Evolutionary conservation across 2,888 invertebrate genomes (phyloP).

Genomic region (Lithophane leautieri): DNA sequence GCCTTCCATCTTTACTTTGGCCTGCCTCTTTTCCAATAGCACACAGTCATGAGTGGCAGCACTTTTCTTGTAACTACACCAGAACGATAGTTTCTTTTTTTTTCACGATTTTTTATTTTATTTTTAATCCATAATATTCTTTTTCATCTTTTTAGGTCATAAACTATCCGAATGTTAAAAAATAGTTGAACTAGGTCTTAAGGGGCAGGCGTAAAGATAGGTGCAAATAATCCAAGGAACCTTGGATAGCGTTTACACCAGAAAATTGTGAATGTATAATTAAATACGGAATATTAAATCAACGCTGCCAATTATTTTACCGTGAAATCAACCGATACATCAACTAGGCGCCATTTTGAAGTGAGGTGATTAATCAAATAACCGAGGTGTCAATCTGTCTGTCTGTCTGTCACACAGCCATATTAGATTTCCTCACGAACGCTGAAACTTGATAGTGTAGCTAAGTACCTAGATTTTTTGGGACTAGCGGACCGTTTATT

Average conservation of each 20-base stretch:
- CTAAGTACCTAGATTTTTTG: conserved; percentile 31
- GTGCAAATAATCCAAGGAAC: neutral
- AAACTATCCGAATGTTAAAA: too few relatives aligned
- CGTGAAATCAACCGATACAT: conserved; percentile 14
- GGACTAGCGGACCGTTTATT: neutral
- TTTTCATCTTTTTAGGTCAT: too few relatives aligned
- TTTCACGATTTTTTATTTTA: too few relatives aligned
- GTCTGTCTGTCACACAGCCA: conserved; percentile 39
- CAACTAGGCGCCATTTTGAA: conserved; percentile 37
- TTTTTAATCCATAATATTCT: too few relatives aligned
- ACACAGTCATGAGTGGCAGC: too few relatives aligned
- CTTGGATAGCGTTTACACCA: neutral
- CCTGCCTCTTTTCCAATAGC: too few relatives aligned
- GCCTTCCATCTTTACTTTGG: too few relatives aligned
- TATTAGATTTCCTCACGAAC: conserved; percentile 54
- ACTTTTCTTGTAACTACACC: too few relatives aligned
- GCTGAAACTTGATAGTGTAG: conserved; percentile 47
- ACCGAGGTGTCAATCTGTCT: conserved; percentile 51
- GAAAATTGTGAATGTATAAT: neutral
- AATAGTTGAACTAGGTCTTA: too few relatives aligned
- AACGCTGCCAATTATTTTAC: neutral
- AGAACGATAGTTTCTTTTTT: too few relatives aligned
- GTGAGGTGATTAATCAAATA: conserved; percentile 54
- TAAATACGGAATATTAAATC: conserved; percentile 7
- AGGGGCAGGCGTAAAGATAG: too few relatives aligned